Evolutionary conservation across 2,113 vertebrate genomes (phyloP).

Genomic region (Corydoras sp.): DNA sequence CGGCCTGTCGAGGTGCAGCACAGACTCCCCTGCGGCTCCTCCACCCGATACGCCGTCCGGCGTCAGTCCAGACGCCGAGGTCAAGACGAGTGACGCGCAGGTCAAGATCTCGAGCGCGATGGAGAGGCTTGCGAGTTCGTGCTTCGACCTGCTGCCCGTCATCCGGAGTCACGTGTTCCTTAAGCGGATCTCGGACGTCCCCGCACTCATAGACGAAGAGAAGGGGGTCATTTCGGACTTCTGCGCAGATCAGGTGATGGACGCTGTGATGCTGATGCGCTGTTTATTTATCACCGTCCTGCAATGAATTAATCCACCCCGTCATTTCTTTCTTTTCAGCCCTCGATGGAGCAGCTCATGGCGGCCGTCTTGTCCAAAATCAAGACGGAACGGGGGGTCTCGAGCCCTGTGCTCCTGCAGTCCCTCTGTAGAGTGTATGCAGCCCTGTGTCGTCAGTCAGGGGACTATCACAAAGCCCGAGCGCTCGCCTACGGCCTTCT

Average conservation of each 20-base stretch:
- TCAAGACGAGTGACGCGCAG: conserved; percentile 26
- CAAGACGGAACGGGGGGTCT: conserved; percentile 62
- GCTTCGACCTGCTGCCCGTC: conserved; percentile 85
- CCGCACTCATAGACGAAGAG: conserved; percentile 84
- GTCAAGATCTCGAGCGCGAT: conserved; percentile 56
- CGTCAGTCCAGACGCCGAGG: neutral
- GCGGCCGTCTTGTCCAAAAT: conserved; percentile 72
- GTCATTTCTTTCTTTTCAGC: conserved; percentile 41
- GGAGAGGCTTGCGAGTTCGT: conserved; percentile 68
- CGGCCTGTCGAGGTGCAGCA: neutral
- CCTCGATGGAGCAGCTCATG: conserved; percentile 70
- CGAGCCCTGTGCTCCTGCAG: conserved; percentile 62
- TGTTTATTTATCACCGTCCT: no score
- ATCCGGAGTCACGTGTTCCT: conserved; percentile 76
- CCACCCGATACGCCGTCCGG: neutral
- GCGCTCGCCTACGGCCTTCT: conserved; percentile 84
- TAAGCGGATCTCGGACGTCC: conserved; percentile 74
- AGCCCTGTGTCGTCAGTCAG: conserved; percentile 78
- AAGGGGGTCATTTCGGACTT: conserved; percentile 80
- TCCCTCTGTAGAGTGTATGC: conserved; percentile 84
- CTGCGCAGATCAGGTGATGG: conserved; percentile 67
- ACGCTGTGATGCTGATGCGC: no score
- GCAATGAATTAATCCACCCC: neutral
- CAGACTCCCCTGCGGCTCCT: neutral
- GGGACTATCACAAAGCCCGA: conserved; percentile 77